Conservation (phyloP, 2,797 vertebrate genomes). For the Cossypha niveicapilla region DNA sequence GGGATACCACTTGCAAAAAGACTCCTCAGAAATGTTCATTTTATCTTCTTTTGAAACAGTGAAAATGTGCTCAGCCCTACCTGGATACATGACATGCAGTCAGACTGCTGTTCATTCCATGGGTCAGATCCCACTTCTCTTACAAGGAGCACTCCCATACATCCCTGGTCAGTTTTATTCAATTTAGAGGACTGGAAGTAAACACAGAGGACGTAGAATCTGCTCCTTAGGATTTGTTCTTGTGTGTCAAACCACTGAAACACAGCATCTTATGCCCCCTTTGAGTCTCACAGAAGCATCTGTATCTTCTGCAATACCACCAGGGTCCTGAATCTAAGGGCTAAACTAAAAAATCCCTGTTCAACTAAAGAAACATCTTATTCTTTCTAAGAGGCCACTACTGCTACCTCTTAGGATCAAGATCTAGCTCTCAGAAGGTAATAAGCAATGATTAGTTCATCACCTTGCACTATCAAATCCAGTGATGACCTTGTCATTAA, state of each 20-base stretch:
- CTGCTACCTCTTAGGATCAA: background rate
- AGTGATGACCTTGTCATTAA: slow-evolving; percentile 5
- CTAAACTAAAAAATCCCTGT: background rate
- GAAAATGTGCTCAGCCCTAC: background rate
- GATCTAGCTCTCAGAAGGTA: background rate
- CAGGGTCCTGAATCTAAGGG: background rate
- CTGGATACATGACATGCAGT: background rate
- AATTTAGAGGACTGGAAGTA: background rate
- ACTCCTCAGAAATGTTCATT: background rate
- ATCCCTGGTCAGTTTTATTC: background rate
- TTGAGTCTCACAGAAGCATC: rapidly evolving
- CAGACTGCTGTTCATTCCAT: background rate
- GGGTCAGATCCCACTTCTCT: background rate
- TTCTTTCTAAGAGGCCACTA: background rate
- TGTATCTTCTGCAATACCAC: background rate
- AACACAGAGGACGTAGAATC: background rate
- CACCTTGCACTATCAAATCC: background rate
- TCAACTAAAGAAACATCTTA: background rate
- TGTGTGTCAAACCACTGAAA: background rate
- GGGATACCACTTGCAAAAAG: background rate
- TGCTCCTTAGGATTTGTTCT: background rate
- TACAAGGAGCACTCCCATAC: background rate
- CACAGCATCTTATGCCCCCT: background rate
- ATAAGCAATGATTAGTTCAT: background rate
- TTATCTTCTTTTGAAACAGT: background rate